Conservation (phyloP, 2,888 invertebrate genomes). For the Heliconius hortense region DNA sequence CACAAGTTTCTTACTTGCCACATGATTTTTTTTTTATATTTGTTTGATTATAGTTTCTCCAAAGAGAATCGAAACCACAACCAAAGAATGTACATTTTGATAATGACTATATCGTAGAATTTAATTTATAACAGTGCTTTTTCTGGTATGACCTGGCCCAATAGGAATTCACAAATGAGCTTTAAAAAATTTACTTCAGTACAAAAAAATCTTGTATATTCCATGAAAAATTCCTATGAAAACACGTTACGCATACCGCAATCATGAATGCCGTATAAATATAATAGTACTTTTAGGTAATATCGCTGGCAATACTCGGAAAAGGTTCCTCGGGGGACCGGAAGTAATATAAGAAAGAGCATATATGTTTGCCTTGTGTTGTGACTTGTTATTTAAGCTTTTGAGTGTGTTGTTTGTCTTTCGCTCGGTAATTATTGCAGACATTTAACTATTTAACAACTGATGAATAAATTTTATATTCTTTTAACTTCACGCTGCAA, state of each 20-base stretch:
- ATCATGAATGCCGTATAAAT: not conserved
- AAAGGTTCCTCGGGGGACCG: constrained; percentile 36
- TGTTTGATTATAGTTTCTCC: not conserved
- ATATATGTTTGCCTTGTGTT: not conserved
- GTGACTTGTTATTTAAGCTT: too few relatives aligned
- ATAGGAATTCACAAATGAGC: not conserved
- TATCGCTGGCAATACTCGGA: constrained; percentile 3
- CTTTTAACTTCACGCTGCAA: too few relatives aligned
- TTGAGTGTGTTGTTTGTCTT: too few relatives aligned
- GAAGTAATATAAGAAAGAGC: constrained; percentile 45
- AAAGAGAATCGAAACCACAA: not conserved
- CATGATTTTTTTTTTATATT: too few relatives aligned
- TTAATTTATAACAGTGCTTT: not conserved
- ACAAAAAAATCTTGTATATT: not conserved
- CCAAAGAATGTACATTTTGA: not conserved
- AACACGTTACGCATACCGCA: constrained; percentile 2
- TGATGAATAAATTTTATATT: too few relatives aligned
- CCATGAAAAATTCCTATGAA: constrained; percentile 11
- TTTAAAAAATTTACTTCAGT: not conserved
- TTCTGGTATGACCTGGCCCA: not conserved
- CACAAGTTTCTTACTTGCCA: too few relatives aligned
- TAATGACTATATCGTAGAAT: not conserved
- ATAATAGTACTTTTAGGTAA: constrained; percentile 2
- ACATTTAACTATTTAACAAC: too few relatives aligned
- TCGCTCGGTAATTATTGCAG: too few relatives aligned